Conservation (phyloP, 2,113 vertebrate species). For the Odontesthes bonariensis region DNA sequence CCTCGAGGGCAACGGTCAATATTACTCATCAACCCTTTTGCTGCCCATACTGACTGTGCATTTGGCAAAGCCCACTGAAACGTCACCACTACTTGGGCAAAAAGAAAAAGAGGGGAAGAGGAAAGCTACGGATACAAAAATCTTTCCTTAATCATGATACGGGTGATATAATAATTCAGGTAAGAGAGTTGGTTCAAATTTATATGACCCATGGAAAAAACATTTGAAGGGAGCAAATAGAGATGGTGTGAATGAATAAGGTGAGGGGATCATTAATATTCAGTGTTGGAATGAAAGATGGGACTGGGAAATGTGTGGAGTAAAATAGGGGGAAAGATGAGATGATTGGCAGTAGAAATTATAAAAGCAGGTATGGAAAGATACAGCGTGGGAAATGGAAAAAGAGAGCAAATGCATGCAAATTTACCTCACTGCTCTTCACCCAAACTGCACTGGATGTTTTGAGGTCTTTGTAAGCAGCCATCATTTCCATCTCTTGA, state of each 20-base stretch:
- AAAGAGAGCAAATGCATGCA: constrained; percentile 46
- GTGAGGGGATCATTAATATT: constrained; percentile 57
- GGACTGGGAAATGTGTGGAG: constrained; percentile 39
- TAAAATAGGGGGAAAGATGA: constrained; percentile 52
- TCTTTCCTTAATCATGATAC: too few relatives aligned
- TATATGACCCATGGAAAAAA: not conserved
- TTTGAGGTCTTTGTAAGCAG: constrained; percentile 22
- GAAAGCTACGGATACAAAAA: too few relatives aligned
- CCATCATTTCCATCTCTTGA: constrained; percentile 54
- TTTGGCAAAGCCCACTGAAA: too few relatives aligned
- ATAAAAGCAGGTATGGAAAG: constrained; percentile 37
- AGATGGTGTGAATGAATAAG: constrained; percentile 19
- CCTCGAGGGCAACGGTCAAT: too few relatives aligned
- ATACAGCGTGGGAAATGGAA: constrained; percentile 38
- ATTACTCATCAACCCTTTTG: too few relatives aligned
- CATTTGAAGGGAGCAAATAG: not conserved
- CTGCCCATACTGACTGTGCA: too few relatives aligned
- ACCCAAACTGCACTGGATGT: constrained; percentile 8
- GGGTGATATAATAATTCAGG: not conserved
- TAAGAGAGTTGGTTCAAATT: constrained; percentile 13
- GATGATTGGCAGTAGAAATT: constrained; percentile 57
- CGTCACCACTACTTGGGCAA: too few relatives aligned
- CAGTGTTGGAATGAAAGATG: constrained; percentile 37
- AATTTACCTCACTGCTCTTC: constrained; percentile 42
- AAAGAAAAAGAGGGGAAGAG: too few relatives aligned